phyloP scores from a whole-genome alignment of 2,888 invertebrate genomes.

The Drosophila paramelanica region DNA sequence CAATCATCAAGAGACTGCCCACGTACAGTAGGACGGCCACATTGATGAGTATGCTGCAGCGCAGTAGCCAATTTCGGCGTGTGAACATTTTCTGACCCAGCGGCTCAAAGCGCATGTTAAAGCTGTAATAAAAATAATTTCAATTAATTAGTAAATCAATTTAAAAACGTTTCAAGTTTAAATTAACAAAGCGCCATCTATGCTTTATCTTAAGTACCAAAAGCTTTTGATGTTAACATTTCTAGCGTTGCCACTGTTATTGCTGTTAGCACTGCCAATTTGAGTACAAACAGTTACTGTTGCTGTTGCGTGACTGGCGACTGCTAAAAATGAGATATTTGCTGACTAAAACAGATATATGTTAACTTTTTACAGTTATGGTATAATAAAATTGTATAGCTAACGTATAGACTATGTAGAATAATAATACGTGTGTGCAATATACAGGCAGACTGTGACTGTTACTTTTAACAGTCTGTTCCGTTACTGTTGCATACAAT shows the following conservation, averaged over 20 bases:
- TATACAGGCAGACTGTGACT: not conserved
- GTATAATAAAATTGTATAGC: no score
- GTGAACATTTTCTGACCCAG: conserved; percentile 85
- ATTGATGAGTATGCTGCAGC: conserved; percentile 91
- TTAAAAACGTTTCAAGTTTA: conserved; percentile 13
- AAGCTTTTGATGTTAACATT: conserved; percentile 13
- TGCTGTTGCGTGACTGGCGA: no score
- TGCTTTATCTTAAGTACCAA: not conserved
- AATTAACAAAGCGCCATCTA: conserved; percentile 33
- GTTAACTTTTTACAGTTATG: no score
- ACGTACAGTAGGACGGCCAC: conserved; percentile 90
- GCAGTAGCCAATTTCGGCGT: conserved; percentile 89
- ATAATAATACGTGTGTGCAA: no score
- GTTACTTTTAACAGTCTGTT: not conserved
- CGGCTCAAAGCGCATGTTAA: conserved; percentile 82
- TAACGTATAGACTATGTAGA: no score
- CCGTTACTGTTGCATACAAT: not conserved
- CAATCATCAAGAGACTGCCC: conserved; percentile 88
- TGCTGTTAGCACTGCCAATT: not conserved
- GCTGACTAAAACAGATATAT: no score
- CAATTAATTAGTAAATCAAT: not conserved
- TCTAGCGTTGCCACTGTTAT: conserved; percentile 12
- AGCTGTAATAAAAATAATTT: conserved; percentile 44
- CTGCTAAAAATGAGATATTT: no score
- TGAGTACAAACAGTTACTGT: not conserved